phyloP scores from a whole-genome alignment of 2,797 vertebrate species.

The Cichlasoma orientale region DNA sequence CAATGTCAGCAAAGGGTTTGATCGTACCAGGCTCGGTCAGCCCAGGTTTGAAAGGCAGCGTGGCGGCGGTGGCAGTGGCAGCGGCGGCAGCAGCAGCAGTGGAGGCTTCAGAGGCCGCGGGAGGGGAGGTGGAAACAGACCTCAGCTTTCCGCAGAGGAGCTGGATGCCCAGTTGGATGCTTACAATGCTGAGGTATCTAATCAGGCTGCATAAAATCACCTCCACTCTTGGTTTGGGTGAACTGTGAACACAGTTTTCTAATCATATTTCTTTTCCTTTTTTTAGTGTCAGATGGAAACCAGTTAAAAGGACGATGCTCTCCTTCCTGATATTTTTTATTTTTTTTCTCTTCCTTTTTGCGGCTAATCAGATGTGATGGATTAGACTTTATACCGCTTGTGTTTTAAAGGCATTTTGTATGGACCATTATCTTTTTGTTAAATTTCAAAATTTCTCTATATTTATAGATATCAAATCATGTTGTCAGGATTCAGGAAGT shows the following conservation, averaged over 20 bases:
- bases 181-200: slow-evolving; percentile 89
- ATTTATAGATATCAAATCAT: slow-evolving; percentile 38
- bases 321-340: not conserved
- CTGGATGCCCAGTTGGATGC: slow-evolving; percentile 94
- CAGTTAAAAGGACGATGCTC: slow-evolving; percentile 79
- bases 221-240: not conserved
- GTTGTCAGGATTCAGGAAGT: slow-evolving; percentile 10
- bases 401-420: slow-evolving; percentile 84
- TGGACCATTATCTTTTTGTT: slow-evolving; percentile 62
- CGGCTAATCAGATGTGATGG: not conserved
- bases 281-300: slow-evolving; percentile 88
- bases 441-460: not conserved
- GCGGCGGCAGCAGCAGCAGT: accelerated
- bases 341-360: slow-evolving; percentile 28
- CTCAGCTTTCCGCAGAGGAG: slow-evolving; percentile 92
- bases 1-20: slow-evolving; percentile 82
- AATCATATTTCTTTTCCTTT: not conserved
- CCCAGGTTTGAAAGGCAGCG: slow-evolving; percentile 75
- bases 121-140: slow-evolving; percentile 74
- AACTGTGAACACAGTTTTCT: not conserved
- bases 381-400: slow-evolving; percentile 33
- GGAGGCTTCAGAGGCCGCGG: slow-evolving; percentile 77
- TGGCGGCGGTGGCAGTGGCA: not conserved
- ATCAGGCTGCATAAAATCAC: accelerated
- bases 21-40: slow-evolving; percentile 82